Evolutionary conservation across 1,140 invertebrate genomes (phyloP), one percentile per base, ranked within the genome.

Genomic region (Drosophila serrata): DNA sequence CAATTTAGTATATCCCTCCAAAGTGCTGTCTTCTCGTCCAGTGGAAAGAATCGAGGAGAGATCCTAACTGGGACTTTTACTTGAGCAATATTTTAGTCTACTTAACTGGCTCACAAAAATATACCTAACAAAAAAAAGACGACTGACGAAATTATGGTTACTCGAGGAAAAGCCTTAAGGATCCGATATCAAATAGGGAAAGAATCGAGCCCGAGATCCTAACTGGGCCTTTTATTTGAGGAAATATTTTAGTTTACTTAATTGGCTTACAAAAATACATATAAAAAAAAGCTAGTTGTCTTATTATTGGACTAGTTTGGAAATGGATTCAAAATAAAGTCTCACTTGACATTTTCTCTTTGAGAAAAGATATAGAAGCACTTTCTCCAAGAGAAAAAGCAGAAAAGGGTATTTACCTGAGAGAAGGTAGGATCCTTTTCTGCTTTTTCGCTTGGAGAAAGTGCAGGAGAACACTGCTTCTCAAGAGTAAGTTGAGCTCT

Each of bases 211-310:
- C 17, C 0, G 24, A 3, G 27, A 53, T 53, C 49, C 17, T 15
- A 53, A 1, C 19, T 53, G 49, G 49, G 49, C 4, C 8, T 11
- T 15, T 22, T 2, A 22, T 13, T 17, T 11, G 9, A 27, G n/a
- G 33, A 6, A 43, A 19, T 43, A 19, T 19, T 11, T 19, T 12
- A 12, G 33, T 11, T 40, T 45, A 45, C 1, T 15, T 35, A 4
- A 33, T 53, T 53, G 49, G 49, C 49, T 22, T 22, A 53, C 49
- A 53, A 22, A 53, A 53, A 53, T 53, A 53, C 49, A 53, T 31
- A 12, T 31, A 6, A 35, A 35, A 19, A 53, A 35, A 35, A 35
- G 12, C 11, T 33, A 12, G 11, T 4, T 33, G 33, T 11, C 33
- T 33, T 33, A 11, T 33, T 33, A 33, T 12, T 33, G 33, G 33